phyloP scores from a whole-genome alignment of 2,888 invertebrate species.

The Euspilapteryx auroguttella region DNA sequence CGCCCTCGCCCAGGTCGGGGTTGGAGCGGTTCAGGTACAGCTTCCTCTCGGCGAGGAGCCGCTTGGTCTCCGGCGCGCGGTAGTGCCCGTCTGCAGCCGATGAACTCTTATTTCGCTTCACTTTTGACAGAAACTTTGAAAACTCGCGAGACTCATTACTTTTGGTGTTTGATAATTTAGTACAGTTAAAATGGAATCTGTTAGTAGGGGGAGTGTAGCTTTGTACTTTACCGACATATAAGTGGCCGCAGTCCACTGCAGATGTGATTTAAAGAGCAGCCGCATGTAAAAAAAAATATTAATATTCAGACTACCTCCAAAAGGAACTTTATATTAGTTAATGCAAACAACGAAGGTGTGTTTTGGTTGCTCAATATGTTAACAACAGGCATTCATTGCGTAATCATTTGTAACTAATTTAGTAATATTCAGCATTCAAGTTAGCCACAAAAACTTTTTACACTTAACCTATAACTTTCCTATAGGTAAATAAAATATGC shows the following conservation, averaged over 20 bases:
- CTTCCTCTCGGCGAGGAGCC: conserved; percentile 36
- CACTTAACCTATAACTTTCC: no score
- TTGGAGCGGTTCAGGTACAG: conserved; percentile 49
- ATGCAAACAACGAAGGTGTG: no score
- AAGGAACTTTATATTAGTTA: no score
- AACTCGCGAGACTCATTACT: conserved; percentile 1
- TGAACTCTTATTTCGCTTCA: conserved; percentile 53
- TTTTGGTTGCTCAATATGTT: no score
- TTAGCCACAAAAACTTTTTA: no score
- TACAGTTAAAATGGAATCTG: conserved; percentile 42
- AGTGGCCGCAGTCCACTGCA: conserved; percentile 67
- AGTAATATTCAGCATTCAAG: no score
- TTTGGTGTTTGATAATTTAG: conserved; percentile 32
- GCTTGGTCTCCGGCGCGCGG: conserved; percentile 33
- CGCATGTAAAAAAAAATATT: conserved; percentile 63
- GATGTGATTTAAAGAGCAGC: conserved; percentile 58
- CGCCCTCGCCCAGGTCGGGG: conserved; percentile 44
- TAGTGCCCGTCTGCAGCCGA: conserved; percentile 44
- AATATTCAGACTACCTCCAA: conserved; percentile 41
- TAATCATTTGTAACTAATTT: no score
- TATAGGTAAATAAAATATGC: no score
- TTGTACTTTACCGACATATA: conserved; percentile 71
- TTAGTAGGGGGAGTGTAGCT: conserved; percentile 66
- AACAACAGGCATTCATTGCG: no score
- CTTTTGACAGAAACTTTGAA: conserved; percentile 20